Evolutionary conservation across 2,113 vertebrate species (phyloP), one percentile per base, ranked within the genome.

Genomic region (Tamias sibiricus): DNA sequence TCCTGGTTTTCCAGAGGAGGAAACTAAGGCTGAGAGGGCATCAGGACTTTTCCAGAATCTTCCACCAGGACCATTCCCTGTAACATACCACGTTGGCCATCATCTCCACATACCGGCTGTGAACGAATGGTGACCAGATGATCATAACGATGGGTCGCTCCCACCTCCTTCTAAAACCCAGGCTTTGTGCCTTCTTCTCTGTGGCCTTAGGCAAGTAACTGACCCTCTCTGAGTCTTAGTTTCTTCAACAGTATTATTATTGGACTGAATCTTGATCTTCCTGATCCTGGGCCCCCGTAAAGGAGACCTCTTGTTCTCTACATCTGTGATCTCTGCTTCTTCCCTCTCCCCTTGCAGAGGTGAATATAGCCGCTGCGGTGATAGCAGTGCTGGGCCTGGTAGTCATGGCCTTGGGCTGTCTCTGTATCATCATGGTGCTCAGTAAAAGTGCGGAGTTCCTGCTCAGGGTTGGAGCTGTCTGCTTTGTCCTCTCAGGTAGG

Each of bases 371-470:
- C 3, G 98, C 99, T 37, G 99, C 99, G 0, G 96, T 99, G 75
- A 94, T 99, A 90, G 99, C 99, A 6, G 98, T 99, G 64, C 54
- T 99, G 54, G 99, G 99, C 96, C 98, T 99, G 96, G 98, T 98
- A 62, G 96, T 99, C 97, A 99, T 99, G 99, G 98, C 98, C 91
- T 99, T 99, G 98, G 99, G 99, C 30, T 99, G 99, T 81, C 98
- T 99, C 97, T 99, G 99, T 64, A 98, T 99, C 97, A 98, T 96
- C 95, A 99, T 99, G 99, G 99, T 99, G 71, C 98, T 99, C 97
- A 99, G 98, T 94, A 99, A 99, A 98, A 99, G 98, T 24, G 99
- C 99, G 9, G 98, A 98, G 24, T 99, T 99, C 98, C 99, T 99
- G 93, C 98, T 99, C 82, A 99, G 99, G 77, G 99, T 99, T 7